Conservation (phyloP, 2,888 invertebrate species). For the Parapristionchus giblindavisi region DNA sequence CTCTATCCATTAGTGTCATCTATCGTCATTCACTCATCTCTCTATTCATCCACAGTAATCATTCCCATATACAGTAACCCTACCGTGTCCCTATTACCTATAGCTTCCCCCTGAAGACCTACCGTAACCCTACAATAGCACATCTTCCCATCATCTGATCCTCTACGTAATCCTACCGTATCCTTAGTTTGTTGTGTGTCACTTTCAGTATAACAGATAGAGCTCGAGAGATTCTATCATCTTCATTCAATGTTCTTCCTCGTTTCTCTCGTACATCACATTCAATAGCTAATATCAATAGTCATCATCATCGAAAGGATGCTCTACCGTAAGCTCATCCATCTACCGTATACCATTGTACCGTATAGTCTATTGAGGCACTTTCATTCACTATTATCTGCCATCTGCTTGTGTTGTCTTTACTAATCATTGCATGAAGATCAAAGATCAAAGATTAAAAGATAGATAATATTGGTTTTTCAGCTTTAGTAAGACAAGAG, state of each 20-base stretch:
- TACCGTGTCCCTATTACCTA: neutral
- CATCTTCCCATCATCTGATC: too few relatives aligned
- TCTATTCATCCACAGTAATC: slow-evolving; percentile 1
- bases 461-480: neutral
- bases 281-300: slow-evolving; percentile 41
- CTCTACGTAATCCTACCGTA: neutral
- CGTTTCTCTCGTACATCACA: slow-evolving; percentile 56
- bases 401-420: neutral
- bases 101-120: neutral
- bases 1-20: neutral
- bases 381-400: neutral
- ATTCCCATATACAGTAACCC: neutral
- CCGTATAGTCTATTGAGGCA: neutral
- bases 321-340: slow-evolving; percentile 55
- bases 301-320: slow-evolving; percentile 50
- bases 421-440: neutral
- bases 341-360: neutral
- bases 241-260: slow-evolving; percentile 58
- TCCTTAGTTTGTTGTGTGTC: neutral
- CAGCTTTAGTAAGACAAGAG: slow-evolving; percentile 43
- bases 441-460: neutral
- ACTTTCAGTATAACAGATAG: slow-evolving; percentile 38
- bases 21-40: neutral
- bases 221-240: slow-evolving; percentile 55
- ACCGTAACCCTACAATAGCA: too few relatives aligned